Evolutionary conservation across 2,888 invertebrate species (phyloP).

Genomic region (Platycnemis pennipes): DNA sequence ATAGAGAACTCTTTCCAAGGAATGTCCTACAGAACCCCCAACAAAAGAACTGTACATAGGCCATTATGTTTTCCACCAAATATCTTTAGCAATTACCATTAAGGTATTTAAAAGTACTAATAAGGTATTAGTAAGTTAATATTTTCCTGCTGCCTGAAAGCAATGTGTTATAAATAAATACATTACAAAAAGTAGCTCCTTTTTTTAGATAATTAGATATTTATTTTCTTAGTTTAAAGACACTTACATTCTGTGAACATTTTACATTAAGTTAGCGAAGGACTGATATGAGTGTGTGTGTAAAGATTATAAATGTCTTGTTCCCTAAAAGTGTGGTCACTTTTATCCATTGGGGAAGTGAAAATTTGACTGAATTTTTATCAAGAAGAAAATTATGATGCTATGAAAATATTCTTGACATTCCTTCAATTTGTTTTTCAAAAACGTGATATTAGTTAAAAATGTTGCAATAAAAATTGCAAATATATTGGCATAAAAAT

Average conservation of each 20-base stretch:
- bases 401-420: neutral
- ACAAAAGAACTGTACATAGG: neutral
- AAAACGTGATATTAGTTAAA: neutral
- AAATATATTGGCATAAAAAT: neutral
- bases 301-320: neutral
- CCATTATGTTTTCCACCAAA: neutral
- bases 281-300: neutral
- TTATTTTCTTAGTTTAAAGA: conserved; percentile 16
- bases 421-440: neutral
- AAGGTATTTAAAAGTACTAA: neutral
- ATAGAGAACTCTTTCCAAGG: neutral
- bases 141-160: neutral
- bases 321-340: neutral
- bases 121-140: neutral
- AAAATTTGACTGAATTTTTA: neutral
- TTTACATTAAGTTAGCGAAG: neutral
- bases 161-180: neutral
- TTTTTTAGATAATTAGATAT: neutral
- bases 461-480: neutral
- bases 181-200: neutral
- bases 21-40: neutral
- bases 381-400: neutral
- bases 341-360: neutral
- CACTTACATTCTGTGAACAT: neutral
- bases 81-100: neutral